Base-by-base conservation (phyloP, 2,797 vertebrate species). In the Xiphorhynchus erythropygius region DNA sequence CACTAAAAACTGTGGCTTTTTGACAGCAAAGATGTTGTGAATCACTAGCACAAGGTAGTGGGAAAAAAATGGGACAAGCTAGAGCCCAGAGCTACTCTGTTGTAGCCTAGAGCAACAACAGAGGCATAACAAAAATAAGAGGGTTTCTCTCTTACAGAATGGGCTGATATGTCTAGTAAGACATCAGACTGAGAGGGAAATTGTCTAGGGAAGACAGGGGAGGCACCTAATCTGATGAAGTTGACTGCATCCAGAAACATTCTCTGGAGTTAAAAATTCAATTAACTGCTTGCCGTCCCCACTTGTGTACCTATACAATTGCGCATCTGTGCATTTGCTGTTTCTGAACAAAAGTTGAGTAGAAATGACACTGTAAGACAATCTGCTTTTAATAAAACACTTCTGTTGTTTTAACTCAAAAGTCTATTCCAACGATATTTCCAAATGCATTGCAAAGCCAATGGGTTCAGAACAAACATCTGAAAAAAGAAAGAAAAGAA, bases 1-100 rank as follows among this genome's bases (percentile, higher is more conserved):
- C 80, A 78, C 77, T 84, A 59, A 88, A 69, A 90, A 81, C n/a
- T 50, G 41, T 87, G 69, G 4, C 41, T 78, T 83, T 95, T 62
- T 91, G 73, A 84, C 90, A 94, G 83, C n/a, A 91, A 93, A 93
- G 80, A 88, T 90, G 50, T 39, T 85, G 49, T 50, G 50, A 91
- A 90, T 74, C 62, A 68, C 57, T 68, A 65, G 65, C 83, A 86
- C 49, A 79, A 69, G 32, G 27, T 30, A 91, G 76, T 49, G 39
- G 21, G 21, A 0, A 33, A 74, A 86, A 95, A 94, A 81, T 71
- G 42, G 95, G 83, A 91, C 85, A 79, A 68, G 46, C 18, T 57
- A n/a, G 59, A 94, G 68, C 64, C 39, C 47, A 77, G 79, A 87
- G 56, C 49, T 82, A 44, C 42, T 71, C 46, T 55, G 13, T 33